Evolutionary conservation across 2,113 vertebrate species (phyloP).

Genomic region (Tapirus terrestris): DNA sequence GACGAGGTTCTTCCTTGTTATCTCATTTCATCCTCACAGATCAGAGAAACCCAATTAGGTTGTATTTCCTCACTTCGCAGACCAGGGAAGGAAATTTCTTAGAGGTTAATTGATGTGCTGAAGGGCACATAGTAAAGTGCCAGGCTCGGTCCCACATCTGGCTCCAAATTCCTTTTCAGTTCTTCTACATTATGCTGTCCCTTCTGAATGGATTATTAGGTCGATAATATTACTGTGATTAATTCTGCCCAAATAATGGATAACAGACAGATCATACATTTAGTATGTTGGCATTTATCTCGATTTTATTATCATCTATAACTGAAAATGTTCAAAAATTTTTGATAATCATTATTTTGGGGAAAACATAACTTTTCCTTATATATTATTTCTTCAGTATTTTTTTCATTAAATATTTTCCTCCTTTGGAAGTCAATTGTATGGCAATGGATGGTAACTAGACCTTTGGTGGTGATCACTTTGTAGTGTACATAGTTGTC

Average conservation of each 20-base stretch:
- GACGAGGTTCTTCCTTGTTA: background rate
- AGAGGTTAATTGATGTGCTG: constrained; percentile 63
- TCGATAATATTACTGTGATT: background rate
- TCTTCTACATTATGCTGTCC: background rate
- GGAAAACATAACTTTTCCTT: background rate
- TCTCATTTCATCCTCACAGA: constrained; percentile 56
- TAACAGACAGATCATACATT: background rate
- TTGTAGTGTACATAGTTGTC: too few species aligned
- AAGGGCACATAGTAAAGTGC: constrained; percentile 26
- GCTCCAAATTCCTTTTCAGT: background rate
- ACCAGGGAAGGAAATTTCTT: constrained; percentile 44
- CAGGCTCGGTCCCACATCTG: background rate
- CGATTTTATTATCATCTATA: background rate
- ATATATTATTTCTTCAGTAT: background rate
- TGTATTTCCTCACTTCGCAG: constrained; percentile 56
- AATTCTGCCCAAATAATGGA: constrained; percentile 16
- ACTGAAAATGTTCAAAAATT: background rate
- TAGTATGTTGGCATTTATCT: background rate
- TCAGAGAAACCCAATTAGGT: constrained; percentile 67
- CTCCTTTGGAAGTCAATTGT: background rate
- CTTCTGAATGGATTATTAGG: constrained; percentile 50
- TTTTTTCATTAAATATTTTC: constrained; percentile 3
- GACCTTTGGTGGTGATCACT: too few species aligned
- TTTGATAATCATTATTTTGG: background rate
- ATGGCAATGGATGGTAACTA: too few species aligned